phyloP scores from a whole-genome alignment of 1,140 invertebrate species.

The Rhysida immarginata region DNA sequence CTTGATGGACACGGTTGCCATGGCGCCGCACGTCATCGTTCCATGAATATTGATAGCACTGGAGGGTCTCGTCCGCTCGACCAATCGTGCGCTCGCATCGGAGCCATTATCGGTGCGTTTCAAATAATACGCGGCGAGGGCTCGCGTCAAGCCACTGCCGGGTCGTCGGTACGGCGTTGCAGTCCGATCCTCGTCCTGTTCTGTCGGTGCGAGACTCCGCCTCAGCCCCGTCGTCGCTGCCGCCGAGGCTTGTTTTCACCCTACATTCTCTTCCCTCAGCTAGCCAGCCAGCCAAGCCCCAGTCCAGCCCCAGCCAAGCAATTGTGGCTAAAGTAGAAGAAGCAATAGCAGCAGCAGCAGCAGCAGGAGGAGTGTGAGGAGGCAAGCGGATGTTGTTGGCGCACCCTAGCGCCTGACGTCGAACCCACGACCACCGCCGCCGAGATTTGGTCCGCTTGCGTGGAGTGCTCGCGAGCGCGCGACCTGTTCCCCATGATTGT shows the following conservation, averaged over 20 bases:
- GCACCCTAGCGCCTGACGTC: not conserved
- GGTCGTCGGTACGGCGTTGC: not conserved
- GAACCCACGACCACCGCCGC: not conserved
- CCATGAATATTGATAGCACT: conserved; percentile 5
- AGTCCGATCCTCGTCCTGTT: too few species aligned
- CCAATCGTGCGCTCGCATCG: not conserved
- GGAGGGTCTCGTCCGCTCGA: not conserved
- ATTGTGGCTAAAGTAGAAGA: not conserved
- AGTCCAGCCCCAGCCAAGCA: not conserved
- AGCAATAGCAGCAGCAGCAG: not conserved
- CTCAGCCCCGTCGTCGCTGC: not conserved
- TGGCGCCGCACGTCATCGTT: not conserved
- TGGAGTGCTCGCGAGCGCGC: not conserved
- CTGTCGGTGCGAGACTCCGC: too few species aligned
- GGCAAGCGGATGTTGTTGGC: not conserved
- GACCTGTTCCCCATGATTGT: conserved; percentile 15
- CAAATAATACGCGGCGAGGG: not conserved
- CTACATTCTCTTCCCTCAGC: not conserved
- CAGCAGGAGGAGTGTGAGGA: not conserved
- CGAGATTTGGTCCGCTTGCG: conserved; percentile 1
- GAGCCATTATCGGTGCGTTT: not conserved
- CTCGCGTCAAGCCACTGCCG: not conserved
- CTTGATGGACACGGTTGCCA: conserved; percentile 5
- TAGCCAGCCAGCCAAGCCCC: not conserved
- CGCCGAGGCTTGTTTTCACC: not conserved